Evolutionary conservation across 2,888 invertebrate species (phyloP), one percentile per base, ranked within the genome.

Genomic region (Cristatella mucedo): DNA sequence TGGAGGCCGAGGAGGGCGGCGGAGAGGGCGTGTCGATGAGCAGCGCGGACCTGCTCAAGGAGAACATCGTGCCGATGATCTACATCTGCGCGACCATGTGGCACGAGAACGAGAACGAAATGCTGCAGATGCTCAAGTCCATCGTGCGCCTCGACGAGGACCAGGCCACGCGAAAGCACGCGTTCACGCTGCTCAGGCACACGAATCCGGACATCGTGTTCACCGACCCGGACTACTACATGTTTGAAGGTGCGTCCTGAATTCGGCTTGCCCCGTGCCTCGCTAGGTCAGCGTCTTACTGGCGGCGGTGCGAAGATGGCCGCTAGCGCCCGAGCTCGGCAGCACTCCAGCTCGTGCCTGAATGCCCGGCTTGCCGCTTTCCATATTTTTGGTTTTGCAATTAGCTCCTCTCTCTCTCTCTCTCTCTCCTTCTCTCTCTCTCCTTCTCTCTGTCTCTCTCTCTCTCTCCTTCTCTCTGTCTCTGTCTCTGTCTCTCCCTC

Each of bases 101-200:
- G 63, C 63, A 63, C 41, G 63, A 63, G 41, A 61, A 58, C 2
- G 45, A 52, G 37, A 52, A 49, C 22, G 63, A 63, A 44, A 63
- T 63, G 59, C 53, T 55, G 11, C 59, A 62, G 36, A 45, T 63
- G 21, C 41, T 63, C 24, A 62, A 62, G 43, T 63, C 63, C 11
- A 49, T 61, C 21, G 59, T 61, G 46, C 50, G 63, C 42, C 54
- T 63, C 53, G 63, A 63, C 41, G 57, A 57, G 13, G 63, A 63
- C 42, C 62, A 63, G 44, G 57, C 59, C 37, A 61, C 59, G 1
- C 40, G 63, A 3, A 55, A 53, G 33, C 77, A 82, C 46, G 82
- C 81, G 4, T 78, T 78, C 58, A 77, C 80, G 53, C 77, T 80
- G 59, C 72, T 82, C 47, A 76, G 66, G 18, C 24, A 22, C 36